These are phyloP conservation scores for Oncorhynchus mykiss DNA, from an alignment of 2,113 vertebrate species.

Conservation along the genomic window DNA sequence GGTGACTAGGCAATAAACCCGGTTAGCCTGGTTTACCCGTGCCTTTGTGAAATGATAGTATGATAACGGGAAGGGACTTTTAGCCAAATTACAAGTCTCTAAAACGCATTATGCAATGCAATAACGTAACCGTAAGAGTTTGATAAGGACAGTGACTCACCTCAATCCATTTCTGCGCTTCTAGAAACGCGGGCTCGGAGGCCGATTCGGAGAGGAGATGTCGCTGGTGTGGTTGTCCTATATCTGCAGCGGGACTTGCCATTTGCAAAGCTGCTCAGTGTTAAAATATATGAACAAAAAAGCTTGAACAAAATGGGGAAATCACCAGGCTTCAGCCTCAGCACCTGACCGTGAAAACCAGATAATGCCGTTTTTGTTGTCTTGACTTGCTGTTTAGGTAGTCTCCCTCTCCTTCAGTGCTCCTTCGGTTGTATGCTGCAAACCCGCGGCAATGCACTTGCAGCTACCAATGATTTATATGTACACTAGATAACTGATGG, in stretches of 20 bases:
- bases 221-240: constrained; percentile 73
- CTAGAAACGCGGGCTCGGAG: constrained; percentile 80
- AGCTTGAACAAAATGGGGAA: not conserved
- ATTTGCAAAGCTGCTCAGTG: constrained; percentile 70
- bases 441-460: constrained; percentile 47
- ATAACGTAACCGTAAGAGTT: not conserved
- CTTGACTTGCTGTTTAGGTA: not conserved
- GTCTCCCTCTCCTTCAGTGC: constrained; percentile 10
- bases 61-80: too few relatives aligned
- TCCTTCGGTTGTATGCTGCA: constrained; percentile 35
- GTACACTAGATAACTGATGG: too few relatives aligned
- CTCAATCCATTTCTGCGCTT: constrained; percentile 96
- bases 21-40: not conserved
- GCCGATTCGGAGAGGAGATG: constrained; percentile 70
- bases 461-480: constrained; percentile 28
- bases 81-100: not conserved
- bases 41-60: not conserved
- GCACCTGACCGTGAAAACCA: constrained; percentile 11
- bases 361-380: constrained; percentile 4
- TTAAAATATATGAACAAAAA: not conserved
- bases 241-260: constrained; percentile 82
- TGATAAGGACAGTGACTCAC: constrained; percentile 66
- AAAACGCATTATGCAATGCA: not conserved
- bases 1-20: constrained; percentile 52
- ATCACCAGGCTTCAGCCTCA: not conserved